Base-by-base conservation (phyloP, 2,113 vertebrate species). In the Lonchura striata region DNA sequence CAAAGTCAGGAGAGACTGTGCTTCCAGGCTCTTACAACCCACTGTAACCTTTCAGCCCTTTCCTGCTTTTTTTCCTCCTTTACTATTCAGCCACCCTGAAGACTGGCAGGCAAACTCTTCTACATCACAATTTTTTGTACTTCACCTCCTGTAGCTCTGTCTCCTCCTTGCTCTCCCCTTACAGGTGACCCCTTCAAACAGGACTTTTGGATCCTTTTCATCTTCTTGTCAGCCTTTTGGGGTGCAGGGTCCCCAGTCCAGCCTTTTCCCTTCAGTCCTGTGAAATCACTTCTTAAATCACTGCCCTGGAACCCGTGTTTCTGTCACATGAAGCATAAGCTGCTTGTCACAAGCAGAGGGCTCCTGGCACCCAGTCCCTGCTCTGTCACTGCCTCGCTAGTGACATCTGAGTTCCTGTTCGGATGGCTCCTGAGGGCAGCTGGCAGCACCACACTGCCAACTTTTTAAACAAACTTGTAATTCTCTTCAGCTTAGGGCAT, bases 401-500 rank as follows among this genome's bases (percentile, higher is more conserved):
- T 5, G 63, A 56, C 33, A 24, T 9, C 59, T 0, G 31, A 53
- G 42, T 21, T 61, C 35, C 86, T 11, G 1, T 22, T 27, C 2
- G 6, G 30, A 9, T 3, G n/a, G 44, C 72, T 82, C 42, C 17
- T 8, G n/a, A 21, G 5, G 52, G 54, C 63, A 53, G 54, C 2
- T 1, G 2, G 52, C 59, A 53, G 52, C 50, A 24, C 59, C 35
- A 12, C 24, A 0, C 6, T 37, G 54, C 54, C 72, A 42, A 0
- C 19, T 39, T 44, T 10, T 20, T 13, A 22, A 44, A 66, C 25
- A 8, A 6, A 21, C 39, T 12, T 21, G 19, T 9, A 7, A 52
- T 56, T 15, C 49, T 17, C 44, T 35, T 28, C 37, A 21, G 33
- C 31, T 27, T 22, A 31, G 57, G 57, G 25, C 0, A 0, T 5